Conservation (phyloP, 2,888 invertebrate species). For the Rhingia rostrata region DNA sequence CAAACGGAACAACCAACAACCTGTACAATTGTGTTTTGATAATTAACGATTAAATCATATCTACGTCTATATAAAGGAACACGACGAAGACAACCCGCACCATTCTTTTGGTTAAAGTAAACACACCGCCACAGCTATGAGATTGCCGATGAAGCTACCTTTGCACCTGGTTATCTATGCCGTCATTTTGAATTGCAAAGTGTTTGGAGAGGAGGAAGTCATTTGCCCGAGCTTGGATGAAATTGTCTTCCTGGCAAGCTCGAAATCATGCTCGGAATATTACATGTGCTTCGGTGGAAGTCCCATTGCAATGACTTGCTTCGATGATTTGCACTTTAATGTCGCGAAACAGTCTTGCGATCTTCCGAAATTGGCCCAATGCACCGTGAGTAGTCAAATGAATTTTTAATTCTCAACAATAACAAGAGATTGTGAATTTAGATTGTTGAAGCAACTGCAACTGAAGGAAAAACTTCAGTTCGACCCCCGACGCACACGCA, state of each 20-base stretch:
- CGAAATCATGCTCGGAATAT: constrained; percentile 19
- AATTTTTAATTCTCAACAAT: not conserved
- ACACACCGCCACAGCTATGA: constrained; percentile 22
- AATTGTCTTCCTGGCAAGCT: not conserved
- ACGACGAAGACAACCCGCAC: too few relatives aligned
- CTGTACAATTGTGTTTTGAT: too few relatives aligned
- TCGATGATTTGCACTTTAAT: constrained; percentile 9
- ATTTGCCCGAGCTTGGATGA: constrained; percentile 1
- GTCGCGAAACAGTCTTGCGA: not conserved
- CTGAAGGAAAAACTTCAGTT: not conserved
- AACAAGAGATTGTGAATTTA: not conserved
- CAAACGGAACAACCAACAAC: too few relatives aligned
- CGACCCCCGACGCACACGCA: not conserved
- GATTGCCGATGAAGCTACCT: not conserved
- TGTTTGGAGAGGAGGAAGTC: not conserved
- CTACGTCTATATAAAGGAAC: too few relatives aligned
- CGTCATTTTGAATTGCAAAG: constrained; percentile 7
- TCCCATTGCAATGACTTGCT: constrained; percentile 1
- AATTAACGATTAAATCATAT: too few relatives aligned
- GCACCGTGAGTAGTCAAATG: constrained; percentile 8
- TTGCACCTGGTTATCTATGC: constrained; percentile 18
- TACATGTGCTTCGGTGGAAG: constrained; percentile 16
- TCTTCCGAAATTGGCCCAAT: constrained; percentile 4
- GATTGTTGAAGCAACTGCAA: not conserved
- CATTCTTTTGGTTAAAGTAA: not conserved